Base-by-base conservation (phyloP, 2,888 invertebrate genomes). In the Adela reaumurella region DNA sequence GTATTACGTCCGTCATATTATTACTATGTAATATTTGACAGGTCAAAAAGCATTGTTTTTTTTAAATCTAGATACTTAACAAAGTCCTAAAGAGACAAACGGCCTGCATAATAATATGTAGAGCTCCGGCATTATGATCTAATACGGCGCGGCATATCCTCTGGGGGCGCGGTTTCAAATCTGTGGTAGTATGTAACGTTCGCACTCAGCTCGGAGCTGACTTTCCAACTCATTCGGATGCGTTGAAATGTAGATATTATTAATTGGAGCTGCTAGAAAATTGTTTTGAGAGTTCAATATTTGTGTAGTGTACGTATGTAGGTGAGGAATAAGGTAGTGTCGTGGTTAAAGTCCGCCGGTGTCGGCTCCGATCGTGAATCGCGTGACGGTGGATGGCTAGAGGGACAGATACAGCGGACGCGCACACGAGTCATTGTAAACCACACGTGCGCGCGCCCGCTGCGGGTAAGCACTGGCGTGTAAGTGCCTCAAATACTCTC, bases 401-500 rank as follows among this genome's bases (percentile, higher is more conserved):
- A 14, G 14, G 35, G 11, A 35, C 11, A 35, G 8, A 14, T 35
- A 14, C 14, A 14, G 35, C 8, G n/a, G 35, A 14, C 35, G 8
- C 14, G 35, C 35, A 14, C 4, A 14, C 35, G n/a, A 8, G 3
- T 8, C 35, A 3, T 14, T 8, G n/a, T 14, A 5, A 10, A 14
- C 35, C 35, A 3, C 11, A 14, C 35, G 35, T 11, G 11, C 11
- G 4, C n/a, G 14, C 35, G 35, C 35, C 11, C n/a, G 35, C 11
- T 8, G 14, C 35, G 60, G 78, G 78, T 60, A 65, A 69, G 78
- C 67, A 72, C 68, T 65, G 77, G 77, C 68, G 73, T 76, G 77
- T 70, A 67, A 68, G 77, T 77, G 77, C 78, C 77, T 77, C 76
- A 70, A 65, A 70, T 71, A 63, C 70, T 71, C 72, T 70, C 67